Percentiles rank a stretch among this genome's conserved stretches.
Conservation (phyloP, 1,140 invertebrate species). For the Gryllus bimaculatus region DNA sequence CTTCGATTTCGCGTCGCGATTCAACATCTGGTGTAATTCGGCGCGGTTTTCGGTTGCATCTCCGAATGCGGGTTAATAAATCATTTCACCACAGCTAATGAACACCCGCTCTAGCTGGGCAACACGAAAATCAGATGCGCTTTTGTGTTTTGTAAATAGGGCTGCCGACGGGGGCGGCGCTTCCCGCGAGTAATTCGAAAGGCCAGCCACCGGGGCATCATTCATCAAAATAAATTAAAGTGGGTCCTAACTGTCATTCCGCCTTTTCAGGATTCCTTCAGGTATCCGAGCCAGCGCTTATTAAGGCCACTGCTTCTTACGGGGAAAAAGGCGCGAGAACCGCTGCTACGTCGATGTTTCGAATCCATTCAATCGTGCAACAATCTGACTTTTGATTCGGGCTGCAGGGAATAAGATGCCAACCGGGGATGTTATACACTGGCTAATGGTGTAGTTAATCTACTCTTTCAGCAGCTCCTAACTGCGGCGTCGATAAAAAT, state of each 20-base stretch:
- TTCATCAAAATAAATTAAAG: conserved; percentile 1
- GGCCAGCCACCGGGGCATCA: not conserved
- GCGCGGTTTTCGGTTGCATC: not conserved
- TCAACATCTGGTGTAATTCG: not conserved
- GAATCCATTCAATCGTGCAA: not conserved
- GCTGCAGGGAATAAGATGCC: not conserved
- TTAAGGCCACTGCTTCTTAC: not conserved
- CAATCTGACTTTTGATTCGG: not conserved
- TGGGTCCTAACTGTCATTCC: not conserved
- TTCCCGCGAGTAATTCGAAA: not conserved
- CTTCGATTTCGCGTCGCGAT: not conserved
- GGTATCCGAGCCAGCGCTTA: not conserved
- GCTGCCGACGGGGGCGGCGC: too few species aligned
- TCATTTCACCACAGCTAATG: not conserved
- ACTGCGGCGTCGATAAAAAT: not conserved
- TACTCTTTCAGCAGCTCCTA: not conserved
- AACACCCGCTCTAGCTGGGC: too few species aligned
- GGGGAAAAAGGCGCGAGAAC: not conserved
- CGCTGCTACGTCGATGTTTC: not conserved
- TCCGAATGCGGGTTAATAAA: not conserved
- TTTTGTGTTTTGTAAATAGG: not conserved
- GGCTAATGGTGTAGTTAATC: not conserved
- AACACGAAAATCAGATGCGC: not conserved
- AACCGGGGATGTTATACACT: not conserved
- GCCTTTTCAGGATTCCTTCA: not conserved